phyloP scores from a whole-genome alignment of 2,113 vertebrate species.

The Castor canadensis region DNA sequence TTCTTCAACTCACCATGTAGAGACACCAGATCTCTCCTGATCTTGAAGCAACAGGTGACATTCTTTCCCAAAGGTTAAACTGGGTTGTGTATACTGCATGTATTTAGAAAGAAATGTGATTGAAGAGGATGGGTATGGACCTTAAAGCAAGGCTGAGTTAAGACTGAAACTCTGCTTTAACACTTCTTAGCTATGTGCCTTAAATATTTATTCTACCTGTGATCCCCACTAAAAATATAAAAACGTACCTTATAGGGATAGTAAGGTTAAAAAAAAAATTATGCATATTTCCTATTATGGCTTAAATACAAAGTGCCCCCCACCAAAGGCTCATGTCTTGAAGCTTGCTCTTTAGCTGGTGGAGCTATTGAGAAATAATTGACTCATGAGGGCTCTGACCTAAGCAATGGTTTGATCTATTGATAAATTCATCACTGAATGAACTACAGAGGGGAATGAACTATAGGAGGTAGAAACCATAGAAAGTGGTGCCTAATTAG shows the following conservation, averaged over 20 bases:
- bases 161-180: not conserved
- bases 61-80: not conserved
- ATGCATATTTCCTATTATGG: not conserved
- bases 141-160: not conserved
- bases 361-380: not conserved
- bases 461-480: not conserved
- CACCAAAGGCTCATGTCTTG: not conserved
- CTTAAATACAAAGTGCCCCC: not conserved
- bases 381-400: not conserved
- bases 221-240: not conserved
- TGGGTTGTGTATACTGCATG: not conserved
- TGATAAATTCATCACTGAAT: not conserved
- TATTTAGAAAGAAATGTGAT: not conserved
- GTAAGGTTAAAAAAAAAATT: not conserved
- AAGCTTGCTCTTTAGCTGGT: not conserved
- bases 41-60: not conserved
- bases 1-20: not conserved
- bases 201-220: not conserved
- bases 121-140: no score
- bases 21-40: not conserved
- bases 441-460: not conserved
- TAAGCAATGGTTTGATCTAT: not conserved
- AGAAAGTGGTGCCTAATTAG: no score
- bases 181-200: not conserved
- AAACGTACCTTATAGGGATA: not conserved